phyloP scores from a whole-genome alignment of 2,797 vertebrate species.

The Bradypodion ventrale region DNA sequence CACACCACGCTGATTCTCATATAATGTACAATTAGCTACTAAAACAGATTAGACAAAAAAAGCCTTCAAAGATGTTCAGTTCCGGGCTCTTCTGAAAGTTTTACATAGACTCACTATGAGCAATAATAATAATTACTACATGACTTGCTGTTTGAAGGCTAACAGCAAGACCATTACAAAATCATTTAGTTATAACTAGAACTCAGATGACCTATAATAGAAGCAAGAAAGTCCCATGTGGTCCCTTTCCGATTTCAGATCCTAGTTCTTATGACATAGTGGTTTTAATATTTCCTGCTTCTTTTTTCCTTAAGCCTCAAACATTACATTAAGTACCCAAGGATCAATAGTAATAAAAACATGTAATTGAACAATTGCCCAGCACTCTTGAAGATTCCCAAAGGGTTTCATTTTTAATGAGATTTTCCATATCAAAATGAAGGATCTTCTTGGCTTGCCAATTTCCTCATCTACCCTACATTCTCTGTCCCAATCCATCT shows the following conservation, averaged over 20 bases:
- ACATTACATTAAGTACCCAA: background rate
- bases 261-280: slow-evolving; percentile 4
- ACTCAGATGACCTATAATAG: background rate
- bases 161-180: background rate
- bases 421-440: background rate
- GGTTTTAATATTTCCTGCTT: slow-evolving; percentile 8
- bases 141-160: background rate
- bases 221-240: slow-evolving; percentile 13
- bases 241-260: background rate
- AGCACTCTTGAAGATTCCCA: background rate
- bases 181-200: accelerated
- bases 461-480: too few species aligned
- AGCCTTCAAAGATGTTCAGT: background rate
- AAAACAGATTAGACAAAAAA: background rate
- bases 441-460: background rate
- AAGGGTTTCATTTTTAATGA: accelerated
- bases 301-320: background rate
- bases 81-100: background rate
- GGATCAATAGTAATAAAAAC: background rate
- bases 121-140: background rate
- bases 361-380: background rate
- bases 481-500: background rate
- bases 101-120: background rate
- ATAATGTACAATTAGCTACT: too few species aligned
- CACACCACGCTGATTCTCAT: background rate